Evolutionary conservation across 1,140 invertebrate genomes (phyloP), one percentile per base, ranked within the genome.

Genomic region (Tachypleus tridentatus): DNA sequence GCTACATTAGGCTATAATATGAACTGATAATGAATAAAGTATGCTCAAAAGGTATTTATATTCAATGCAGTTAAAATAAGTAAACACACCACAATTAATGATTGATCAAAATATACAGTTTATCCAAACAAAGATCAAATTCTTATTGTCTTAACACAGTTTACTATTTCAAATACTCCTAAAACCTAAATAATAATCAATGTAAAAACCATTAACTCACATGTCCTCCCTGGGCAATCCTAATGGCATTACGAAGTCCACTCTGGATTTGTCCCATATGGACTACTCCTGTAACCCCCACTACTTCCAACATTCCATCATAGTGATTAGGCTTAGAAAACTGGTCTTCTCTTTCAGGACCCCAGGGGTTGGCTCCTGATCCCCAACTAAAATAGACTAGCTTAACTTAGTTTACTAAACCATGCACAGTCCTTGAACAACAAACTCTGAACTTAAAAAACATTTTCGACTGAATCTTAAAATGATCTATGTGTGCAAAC

Each of bases 321-420:
- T 94, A 98, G 79, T 99, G 97, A 77, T 97, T 99, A 60, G 97
- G 97, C 76, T 96, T 97, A 71, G 86, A 87, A 82, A 99, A 99
- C 76, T 93, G 88, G 80, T 98, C 95, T 77, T 99, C 97, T 78
- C 93, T 94, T 76, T 98, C 95, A 57, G 90, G 89, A 66, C 97
- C 97, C 97, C 97, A 99, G n/a, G 95, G 95, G 83, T 99, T 99
- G 49, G 97, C 95, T 66, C 97, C 97, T 61, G 93, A 97, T 61
- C 95, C 97, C 97, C 97, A 99, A 79, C 93, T 96, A 73, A 53
- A 63, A 57, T 10, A 47, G 10, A 54, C 7, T 54, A 54, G 7
- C 29, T 29, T 29, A 29, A 29, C 29, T 29, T 29, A 29, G 29
- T 2, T 29, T 29, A 29, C 29, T 2, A 29, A 29, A 29, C 29